Percentiles rank a stretch among this genome's conserved stretches.
Evolutionary conservation across 2,888 invertebrate genomes (phyloP).

Genomic region (Himalopsyche japonica): DNA sequence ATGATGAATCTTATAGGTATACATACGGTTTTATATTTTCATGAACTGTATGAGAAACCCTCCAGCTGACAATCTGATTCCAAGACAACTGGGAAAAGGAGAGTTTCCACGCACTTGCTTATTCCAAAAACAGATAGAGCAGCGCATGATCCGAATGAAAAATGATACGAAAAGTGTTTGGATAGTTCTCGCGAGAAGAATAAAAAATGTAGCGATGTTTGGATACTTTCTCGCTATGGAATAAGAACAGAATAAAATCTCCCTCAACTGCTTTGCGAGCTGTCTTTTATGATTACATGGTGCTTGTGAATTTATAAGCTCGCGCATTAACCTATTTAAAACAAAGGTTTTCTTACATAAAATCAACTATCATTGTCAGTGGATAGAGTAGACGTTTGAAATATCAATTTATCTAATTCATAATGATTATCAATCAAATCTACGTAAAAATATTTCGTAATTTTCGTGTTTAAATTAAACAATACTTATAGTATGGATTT

Average conservation of each 20-base stretch:
- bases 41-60: background rate
- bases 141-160: slow-evolving; percentile 31
- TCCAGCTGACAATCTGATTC: background rate
- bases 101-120: slow-evolving; percentile 17
- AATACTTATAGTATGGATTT: too few species aligned
- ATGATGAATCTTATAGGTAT: too few species aligned
- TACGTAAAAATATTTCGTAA: too few species aligned
- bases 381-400: too few species aligned
- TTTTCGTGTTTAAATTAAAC: too few species aligned
- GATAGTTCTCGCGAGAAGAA: slow-evolving; percentile 23
- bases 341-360: too few species aligned
- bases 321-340: too few species aligned
- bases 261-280: background rate
- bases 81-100: slow-evolving; percentile 1
- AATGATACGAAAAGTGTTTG: slow-evolving; percentile 30
- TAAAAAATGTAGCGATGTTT: slow-evolving; percentile 7
- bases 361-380: too few species aligned
- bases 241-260: background rate
- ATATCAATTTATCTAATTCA: too few species aligned
- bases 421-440: too few species aligned
- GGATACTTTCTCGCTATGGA: background rate
- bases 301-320: background rate
- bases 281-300: background rate
- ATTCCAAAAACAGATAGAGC: slow-evolving; percentile 31
- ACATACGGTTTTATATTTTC: too few species aligned